Evolutionary conservation across 1,140 invertebrate species (phyloP), one percentile per base, ranked within the genome.

Genomic region (Ceratitis capitata): DNA sequence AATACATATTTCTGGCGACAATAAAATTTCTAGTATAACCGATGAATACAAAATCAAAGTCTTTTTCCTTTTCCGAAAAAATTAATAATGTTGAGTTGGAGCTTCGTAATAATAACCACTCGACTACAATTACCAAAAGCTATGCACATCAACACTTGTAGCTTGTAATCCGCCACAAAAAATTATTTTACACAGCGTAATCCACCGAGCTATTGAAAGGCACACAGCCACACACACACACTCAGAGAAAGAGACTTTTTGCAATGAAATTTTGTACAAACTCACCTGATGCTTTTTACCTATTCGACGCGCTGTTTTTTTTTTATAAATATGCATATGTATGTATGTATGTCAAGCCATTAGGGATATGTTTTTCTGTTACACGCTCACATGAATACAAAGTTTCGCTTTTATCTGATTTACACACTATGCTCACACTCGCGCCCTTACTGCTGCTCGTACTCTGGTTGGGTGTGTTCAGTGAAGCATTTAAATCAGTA

Each of bases 121-220:
- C 35, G 61, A 69, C 61, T 35, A 69, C 61, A 69, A 69, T 69
- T 69, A 69, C 61, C 29, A 19, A 69, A 69, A 69, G 61, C 35
- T 69, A 35, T n/a, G n/a, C n/a, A n/a, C 29, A 5, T 69, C 61
- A 69, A 69, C 35, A 69, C 61, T 69, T 69, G 32, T 9, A 69
- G 32, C 32, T 69, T 69, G 35, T 69, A 69, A 69, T 69, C 61
- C 61, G 51, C 23, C 0, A 19, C 16, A 69, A 69, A 69, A 61
- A 69, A n/a, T 2, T 51, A n/a, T n/a, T n/a, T n/a, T n/a, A 51
- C 16, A 29, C 35, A 29, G 58, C 58, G 58, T 61, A 61, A 61
- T 26, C 58, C 53, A n/a, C 19, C 53, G 23, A 56, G 23, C 53
- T 26, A 29, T 29, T 10, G 26, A 61, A 61, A 4, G 4, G 14